Conservation (phyloP, 2,888 invertebrate species). For the Mythimna loreyi region DNA sequence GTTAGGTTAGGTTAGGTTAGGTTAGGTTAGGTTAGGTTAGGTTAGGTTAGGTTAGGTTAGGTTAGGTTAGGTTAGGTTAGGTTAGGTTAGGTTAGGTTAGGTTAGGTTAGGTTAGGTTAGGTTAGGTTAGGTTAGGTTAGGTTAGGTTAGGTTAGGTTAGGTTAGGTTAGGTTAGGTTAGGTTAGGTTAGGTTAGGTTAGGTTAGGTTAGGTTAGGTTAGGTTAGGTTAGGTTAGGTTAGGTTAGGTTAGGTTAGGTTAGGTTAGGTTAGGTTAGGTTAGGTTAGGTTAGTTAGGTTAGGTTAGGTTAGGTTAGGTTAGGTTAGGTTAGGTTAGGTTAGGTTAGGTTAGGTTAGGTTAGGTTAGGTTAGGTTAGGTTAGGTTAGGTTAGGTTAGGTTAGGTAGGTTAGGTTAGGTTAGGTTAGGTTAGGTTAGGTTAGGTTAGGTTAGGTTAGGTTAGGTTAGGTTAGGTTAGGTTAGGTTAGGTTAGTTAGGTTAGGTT, state of each 20-base stretch:
- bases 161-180: slow-evolving; percentile 12
- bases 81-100: slow-evolving; percentile 25
- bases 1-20: slow-evolving; percentile 35
- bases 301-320: slow-evolving; percentile 45
- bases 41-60: slow-evolving; percentile 12
- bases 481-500: slow-evolving; percentile 55
- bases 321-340: slow-evolving; percentile 44
- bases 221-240: slow-evolving; percentile 28
- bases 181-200: neutral
- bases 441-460: no score
- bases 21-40: slow-evolving; percentile 25
- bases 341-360: slow-evolving; percentile 40
- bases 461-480: slow-evolving; percentile 33
- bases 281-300: slow-evolving; percentile 15
- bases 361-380: slow-evolving; percentile 32
- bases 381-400: no score
- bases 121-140: slow-evolving; percentile 22
- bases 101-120: slow-evolving; percentile 16
- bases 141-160: slow-evolving; percentile 31
- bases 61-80: slow-evolving; percentile 24
- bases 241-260: slow-evolving; percentile 32
- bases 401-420: slow-evolving; percentile 35
- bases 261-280: slow-evolving; percentile 19
- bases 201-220: neutral
- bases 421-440: slow-evolving; percentile 45